Base-by-base conservation (phyloP, 2,113 vertebrate species). In the Bombycilla garrulus region DNA sequence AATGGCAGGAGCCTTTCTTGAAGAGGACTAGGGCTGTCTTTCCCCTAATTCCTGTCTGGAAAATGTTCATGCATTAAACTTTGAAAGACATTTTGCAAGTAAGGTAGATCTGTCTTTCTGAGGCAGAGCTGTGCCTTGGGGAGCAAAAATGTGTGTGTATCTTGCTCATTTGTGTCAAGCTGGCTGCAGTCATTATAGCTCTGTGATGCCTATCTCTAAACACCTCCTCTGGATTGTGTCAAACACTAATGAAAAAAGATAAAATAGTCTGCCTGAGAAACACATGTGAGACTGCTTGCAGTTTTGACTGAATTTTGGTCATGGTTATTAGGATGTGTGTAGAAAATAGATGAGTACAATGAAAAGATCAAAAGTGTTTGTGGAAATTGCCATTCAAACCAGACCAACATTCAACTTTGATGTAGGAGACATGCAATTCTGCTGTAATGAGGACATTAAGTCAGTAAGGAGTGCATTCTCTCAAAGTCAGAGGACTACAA, bases 401-500 rank as follows among this genome's bases (percentile, higher is more conserved):
- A 74, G 72, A 88, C 10, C 26, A 42, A 74, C 51, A 77, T 86
- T 92, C 87, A 74, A 29, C 82, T 64, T 78, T 78, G 61, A 79
- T 60, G 65, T 20, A 88, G 23, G 36, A 88, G 82, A 76, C 60
- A 57, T 26, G 22, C 53, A 81, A 23, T 89, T 81, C 66, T 87
- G 12, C 44, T 66, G 24, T 86, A 90, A 93, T 60, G 76, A 88
- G 47, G 67, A 88, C 95, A 90, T 90, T 58, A 81, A 81, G 80
- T 81, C 86, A 92, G 66, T 77, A 92, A 92, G 15, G 61, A 86
- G 16, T 42, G 31, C 50, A 77, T 79, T 96, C 65, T 76, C 45
- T 82, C 62, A 42, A 66, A 92, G 85, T 64, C 82, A 84, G 79
- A 90, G 69, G 74, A 78, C 85, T 90, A 70, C 71, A 85, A 92